A percentile compares a stretch with the other conserved stretches of the same genome.
Conservation (phyloP, 2,888 invertebrate genomes). For the Nasonia oneida region DNA sequence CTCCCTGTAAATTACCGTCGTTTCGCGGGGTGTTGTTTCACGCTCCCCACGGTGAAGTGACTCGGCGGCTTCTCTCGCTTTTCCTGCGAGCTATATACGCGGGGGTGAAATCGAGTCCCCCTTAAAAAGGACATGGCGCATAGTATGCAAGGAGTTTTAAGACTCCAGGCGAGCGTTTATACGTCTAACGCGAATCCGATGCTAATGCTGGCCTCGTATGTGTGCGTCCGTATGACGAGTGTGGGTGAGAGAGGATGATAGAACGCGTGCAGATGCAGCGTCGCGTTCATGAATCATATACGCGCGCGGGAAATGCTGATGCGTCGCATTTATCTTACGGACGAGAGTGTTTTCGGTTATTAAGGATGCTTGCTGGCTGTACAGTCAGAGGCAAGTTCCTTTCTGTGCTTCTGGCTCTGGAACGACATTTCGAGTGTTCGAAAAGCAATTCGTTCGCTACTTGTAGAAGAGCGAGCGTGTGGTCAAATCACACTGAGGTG, state of each 20-base stretch:
- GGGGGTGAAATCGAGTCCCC: conserved; percentile 7
- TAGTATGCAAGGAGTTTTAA: conserved; percentile 26
- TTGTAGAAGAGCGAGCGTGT: no score
- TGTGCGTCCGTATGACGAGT: not conserved
- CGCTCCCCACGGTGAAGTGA: conserved; percentile 60
- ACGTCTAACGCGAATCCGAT: conserved; percentile 34
- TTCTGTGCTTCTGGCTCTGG: no score
- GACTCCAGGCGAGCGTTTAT: not conserved
- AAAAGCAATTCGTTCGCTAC: no score
- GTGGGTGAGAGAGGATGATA: conserved; percentile 18
- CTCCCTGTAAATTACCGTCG: conserved; percentile 57
- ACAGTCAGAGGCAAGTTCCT: conserved; percentile 9
- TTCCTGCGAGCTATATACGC: not conserved
- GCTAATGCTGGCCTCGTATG: conserved; percentile 13
- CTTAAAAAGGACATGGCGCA: not conserved
- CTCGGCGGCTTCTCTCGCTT: conserved; percentile 58
- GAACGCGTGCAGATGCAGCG: conserved; percentile 51
- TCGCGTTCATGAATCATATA: conserved; percentile 74
- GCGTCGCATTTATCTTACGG: conserved; percentile 75
- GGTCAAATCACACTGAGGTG: no score
- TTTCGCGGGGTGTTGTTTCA: conserved; percentile 64
- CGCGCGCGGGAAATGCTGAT: conserved; percentile 72
- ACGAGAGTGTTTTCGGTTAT: conserved; percentile 21
- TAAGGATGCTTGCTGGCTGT: conserved; percentile 36
- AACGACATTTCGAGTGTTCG: not conserved